phyloP scores from a whole-genome alignment of 2,113 vertebrate genomes.

The Ardeotis arabs region DNA sequence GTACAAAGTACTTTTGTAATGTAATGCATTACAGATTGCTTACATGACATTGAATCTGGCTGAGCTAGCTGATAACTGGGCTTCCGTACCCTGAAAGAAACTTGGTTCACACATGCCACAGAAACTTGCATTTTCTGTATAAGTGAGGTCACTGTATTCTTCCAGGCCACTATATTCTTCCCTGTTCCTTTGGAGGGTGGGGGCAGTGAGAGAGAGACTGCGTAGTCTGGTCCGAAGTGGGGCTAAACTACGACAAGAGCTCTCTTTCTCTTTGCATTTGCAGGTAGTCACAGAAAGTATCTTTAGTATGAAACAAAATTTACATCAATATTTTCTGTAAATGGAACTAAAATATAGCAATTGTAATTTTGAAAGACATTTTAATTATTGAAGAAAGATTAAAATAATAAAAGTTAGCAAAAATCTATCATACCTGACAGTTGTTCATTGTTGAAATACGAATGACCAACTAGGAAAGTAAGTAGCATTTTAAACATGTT shows the following conservation, averaged over 20 bases:
- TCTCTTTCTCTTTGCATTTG: not conserved
- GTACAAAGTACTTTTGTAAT: not conserved
- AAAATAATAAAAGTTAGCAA: not conserved
- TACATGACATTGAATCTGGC: not conserved
- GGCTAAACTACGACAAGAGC: too few species aligned
- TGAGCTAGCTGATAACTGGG: not conserved
- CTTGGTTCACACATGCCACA: not conserved
- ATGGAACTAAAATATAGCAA: not conserved
- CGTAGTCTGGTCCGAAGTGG: too few species aligned
- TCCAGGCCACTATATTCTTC: too few species aligned
- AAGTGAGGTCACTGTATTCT: not conserved
- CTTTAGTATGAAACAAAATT: not conserved
- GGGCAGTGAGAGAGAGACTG: too few species aligned
- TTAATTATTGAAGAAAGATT: not conserved
- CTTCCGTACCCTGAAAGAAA: not conserved
- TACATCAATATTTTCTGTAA: not conserved
- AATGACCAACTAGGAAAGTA: not conserved
- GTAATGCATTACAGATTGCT: not conserved
- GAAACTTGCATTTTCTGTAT: not conserved
- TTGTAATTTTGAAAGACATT: not conserved
- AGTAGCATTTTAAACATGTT: not conserved
- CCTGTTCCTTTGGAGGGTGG: too few species aligned
- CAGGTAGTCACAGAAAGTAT: not conserved
- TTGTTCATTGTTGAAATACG: not conserved
- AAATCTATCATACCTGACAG: not conserved